Conservation (phyloP, 2,113 vertebrate genomes). For the Lampris megalopsis region DNA sequence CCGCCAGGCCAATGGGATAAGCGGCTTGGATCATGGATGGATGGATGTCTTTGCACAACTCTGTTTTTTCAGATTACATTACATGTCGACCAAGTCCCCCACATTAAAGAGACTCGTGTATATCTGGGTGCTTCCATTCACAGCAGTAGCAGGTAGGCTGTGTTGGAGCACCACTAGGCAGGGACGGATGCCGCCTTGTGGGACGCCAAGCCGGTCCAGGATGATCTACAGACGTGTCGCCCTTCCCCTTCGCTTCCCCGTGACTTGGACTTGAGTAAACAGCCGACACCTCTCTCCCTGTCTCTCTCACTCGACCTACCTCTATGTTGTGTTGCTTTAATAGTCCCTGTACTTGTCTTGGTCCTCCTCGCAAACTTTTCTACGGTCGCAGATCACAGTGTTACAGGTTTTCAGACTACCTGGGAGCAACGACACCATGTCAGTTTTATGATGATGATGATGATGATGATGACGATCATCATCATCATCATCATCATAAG, state of each 20-base stretch:
- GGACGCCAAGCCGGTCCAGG: conserved; percentile 62
- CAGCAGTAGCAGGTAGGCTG: too few species aligned
- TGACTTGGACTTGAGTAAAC: conserved; percentile 83
- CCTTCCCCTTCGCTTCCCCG: conserved; percentile 69
- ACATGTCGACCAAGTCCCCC: too few species aligned
- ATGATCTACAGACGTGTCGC: conserved; percentile 73
- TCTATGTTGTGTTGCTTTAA: conserved; percentile 16
- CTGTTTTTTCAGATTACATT: too few species aligned
- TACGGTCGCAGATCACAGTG: neutral
- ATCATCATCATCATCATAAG: conserved; percentile 28
- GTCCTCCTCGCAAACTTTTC: conserved; percentile 12
- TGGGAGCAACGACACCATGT: conserved; percentile 42
- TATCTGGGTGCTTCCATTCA: too few species aligned
- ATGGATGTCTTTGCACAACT: too few species aligned
- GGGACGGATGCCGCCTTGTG: conserved; percentile 76
- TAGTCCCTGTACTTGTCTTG: conserved; percentile 40
- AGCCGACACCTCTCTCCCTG: conserved; percentile 77
- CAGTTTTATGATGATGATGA: too few species aligned
- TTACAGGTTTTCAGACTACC: conserved; percentile 57
- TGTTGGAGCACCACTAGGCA: conserved; percentile 19
- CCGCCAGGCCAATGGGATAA: too few species aligned
- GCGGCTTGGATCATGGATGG: too few species aligned
- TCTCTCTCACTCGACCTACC: conserved; percentile 31
- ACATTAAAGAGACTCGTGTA: neutral
- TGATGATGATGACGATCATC: too few species aligned